A percentile compares a stretch with the other conserved stretches of the same genome.
phyloP scores from a whole-genome alignment of 2,113 vertebrate species.

The Pteronura brasiliensis region DNA sequence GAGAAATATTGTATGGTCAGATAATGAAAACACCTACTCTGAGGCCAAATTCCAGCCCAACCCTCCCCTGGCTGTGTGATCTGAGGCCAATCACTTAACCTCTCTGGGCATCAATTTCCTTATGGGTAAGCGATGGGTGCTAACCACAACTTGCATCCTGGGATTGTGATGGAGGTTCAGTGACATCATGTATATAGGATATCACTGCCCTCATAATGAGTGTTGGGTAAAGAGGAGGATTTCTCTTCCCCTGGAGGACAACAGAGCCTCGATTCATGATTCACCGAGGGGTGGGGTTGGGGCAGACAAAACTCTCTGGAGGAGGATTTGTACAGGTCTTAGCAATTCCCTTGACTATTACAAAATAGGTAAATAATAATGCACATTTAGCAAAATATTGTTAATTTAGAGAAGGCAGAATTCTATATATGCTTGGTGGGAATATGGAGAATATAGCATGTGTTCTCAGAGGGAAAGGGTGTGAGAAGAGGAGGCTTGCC shows the following conservation, averaged over 20 bases:
- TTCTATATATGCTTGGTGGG: background rate
- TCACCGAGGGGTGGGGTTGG: background rate
- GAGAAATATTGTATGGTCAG: background rate
- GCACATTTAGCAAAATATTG: background rate
- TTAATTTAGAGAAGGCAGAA: background rate
- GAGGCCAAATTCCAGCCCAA: background rate
- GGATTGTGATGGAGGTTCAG: background rate
- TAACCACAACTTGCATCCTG: background rate
- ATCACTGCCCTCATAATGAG: background rate
- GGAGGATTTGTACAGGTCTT: background rate
- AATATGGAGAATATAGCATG: too few relatives aligned
- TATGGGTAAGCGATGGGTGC: accelerated
- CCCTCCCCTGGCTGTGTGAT: background rate
- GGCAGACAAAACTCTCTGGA: background rate
- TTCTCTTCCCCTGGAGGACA: background rate
- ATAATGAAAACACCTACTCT: background rate
- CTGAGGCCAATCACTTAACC: background rate
- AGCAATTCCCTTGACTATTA: background rate
- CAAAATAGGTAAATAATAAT: background rate
- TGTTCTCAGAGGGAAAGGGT: background rate
- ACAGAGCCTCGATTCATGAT: background rate
- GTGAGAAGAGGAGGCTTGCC: background rate
- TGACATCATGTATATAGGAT: too few relatives aligned
- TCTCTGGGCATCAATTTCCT: background rate
- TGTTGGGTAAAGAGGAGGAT: background rate